Evolutionary conservation across 2,888 invertebrate species (phyloP), one percentile per base, ranked within the genome.

Genomic region (Melangyna quadrimaculata): DNA sequence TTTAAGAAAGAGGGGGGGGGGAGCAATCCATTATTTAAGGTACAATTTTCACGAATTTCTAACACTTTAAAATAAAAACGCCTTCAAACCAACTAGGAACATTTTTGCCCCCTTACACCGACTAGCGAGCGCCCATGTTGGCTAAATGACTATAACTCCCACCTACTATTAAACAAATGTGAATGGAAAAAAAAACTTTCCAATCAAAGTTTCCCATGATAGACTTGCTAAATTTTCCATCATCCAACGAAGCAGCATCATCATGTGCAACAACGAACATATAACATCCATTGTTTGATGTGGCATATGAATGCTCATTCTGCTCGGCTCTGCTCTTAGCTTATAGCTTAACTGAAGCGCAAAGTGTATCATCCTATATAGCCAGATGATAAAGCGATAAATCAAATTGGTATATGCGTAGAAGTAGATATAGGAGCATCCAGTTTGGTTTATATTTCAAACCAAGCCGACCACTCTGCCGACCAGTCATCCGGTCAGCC

Each of bases 381-480:
- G n/a, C n/a, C n/a, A 82, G 59, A 43, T 78, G 72, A 82, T 78
- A 61, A 78, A 67, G 72, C 78, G 67, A 82, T 82, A 78, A 78
- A 82, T 82, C 82, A 82, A 82, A 82, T 69, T 67, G 43, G 29
- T 29, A 35, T n/a, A 19, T 32, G 19, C 14, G 1, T 3, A 55
- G 17, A 29, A 59, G n/a, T 14, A 73, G 71, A 78, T 69, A 59
- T 69, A 59, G 61, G 7, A 82, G 72, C 78, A 72, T 22, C 51
- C 17, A 17, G 8, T 17, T 82, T 51, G 72, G 69, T 73, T n/a
- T 43, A 71, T 71, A 82, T 78, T 78, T 63, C 67, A 78, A 78
- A 82, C 72, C 59, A 32, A 59, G 29, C 51, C 37, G 35, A 72
- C 82, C 72, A 69, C 35, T n/a, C n/a, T 40, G 10, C 67, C 53